phyloP scores from a whole-genome alignment of 2,113 vertebrate genomes.

The Alaudala cheleensis region DNA sequence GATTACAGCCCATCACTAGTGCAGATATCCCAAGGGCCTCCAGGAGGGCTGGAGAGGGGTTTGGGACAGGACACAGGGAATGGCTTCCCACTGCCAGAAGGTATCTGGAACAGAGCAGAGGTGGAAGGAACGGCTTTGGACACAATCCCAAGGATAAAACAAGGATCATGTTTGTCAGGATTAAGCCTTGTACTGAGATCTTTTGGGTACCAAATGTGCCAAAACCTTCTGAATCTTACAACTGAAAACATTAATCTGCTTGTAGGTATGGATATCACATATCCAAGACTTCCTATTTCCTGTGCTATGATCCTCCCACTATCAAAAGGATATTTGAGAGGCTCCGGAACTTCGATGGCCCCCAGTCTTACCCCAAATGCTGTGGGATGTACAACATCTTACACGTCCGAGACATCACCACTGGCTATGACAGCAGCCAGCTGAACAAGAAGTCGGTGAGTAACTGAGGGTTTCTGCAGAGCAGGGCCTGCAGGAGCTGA shows the following conservation, averaged over 20 bases:
- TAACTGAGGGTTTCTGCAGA: neutral
- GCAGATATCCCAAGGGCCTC: neutral
- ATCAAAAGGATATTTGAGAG: slow-evolving; percentile 87
- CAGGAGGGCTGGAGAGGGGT: neutral
- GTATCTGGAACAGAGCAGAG: neutral
- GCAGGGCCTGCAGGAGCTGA: rapidly evolving
- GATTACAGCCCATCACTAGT: neutral
- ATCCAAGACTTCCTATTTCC: slow-evolving; percentile 90
- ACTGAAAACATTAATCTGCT: neutral
- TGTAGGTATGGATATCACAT: slow-evolving; percentile 91
- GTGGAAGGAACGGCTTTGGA: neutral
- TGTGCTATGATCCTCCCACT: slow-evolving; percentile 86
- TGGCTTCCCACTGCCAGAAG: neutral
- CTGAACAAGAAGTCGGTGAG: slow-evolving; percentile 82
- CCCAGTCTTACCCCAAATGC: slow-evolving; percentile 78
- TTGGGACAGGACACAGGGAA: neutral
- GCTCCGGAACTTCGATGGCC: slow-evolving; percentile 81
- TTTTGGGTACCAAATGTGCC: neutral
- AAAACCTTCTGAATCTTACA: neutral
- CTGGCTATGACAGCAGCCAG: slow-evolving; percentile 91
- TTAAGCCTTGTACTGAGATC: neutral
- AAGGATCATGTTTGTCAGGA: too few relatives aligned
- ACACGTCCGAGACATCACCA: slow-evolving; percentile 86
- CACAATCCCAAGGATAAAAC: neutral
- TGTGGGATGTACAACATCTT: slow-evolving; percentile 81